Evolutionary conservation across 2,888 invertebrate genomes (phyloP), one percentile per base, ranked within the genome.

Genomic region (Luperina testacea): DNA sequence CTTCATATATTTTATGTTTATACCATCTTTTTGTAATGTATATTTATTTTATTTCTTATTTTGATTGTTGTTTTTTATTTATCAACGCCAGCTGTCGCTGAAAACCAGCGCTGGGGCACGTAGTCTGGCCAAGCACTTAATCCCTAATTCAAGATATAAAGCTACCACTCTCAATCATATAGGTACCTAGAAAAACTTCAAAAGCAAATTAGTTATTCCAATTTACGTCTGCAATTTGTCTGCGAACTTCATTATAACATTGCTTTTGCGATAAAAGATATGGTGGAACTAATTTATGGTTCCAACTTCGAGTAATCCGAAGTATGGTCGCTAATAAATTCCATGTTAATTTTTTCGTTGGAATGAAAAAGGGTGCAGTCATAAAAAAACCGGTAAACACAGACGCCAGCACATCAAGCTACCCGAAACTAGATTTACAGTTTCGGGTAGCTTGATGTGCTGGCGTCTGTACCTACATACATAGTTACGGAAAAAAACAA

Each of bases 141-240:
- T 13, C 32, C 45, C 32, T 38, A n/a, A 38, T 59, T 38, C 51
- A 48, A 65, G 61, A 69, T 69, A 69, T 27, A 27, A 57, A 63
- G 9, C 15, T 61, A 71, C 72, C 48, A 64, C 61, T 79, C 61
- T 70, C 63, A 68, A 63, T 72, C 75, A 70, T 8, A 72, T 74
- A 74, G 53, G 61, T 67, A 76, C 32, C 27, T 57, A 57, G 4
- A n/a, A 71, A 69, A 73, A 79, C 73, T 73, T 81, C 38, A 73
- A 80, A 78, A 87, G 73, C 42, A 69, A 75, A 82, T 85, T 77
- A 77, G 65, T 78, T 87, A 87, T 86, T 80, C 86, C 78, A 88
- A 86, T 81, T 78, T 72, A 72, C 77, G 61, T 69, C 59, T 76
- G 80, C 69, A 85, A 75, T 88, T 87, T 83, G 83, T 81, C 78